These are phyloP conservation scores for Agrotis clavis DNA, from an alignment of 2,888 invertebrate genomes.

Conservation along the genomic window DNA sequence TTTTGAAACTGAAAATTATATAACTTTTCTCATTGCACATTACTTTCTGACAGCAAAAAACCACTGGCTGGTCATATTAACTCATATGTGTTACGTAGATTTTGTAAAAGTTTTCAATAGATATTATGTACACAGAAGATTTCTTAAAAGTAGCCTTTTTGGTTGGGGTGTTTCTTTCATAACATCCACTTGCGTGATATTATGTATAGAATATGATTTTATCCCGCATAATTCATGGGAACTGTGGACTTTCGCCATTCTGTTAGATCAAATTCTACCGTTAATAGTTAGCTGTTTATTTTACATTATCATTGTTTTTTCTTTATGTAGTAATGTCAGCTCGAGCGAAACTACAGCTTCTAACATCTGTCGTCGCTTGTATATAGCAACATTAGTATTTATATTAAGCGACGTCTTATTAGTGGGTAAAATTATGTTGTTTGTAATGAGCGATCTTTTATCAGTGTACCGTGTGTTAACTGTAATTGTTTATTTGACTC, in stretches of 20 bases:
- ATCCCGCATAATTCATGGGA: background rate
- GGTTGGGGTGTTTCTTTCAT: conserved; percentile 20
- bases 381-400: conserved; percentile 2
- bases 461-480: background rate
- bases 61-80: conserved; percentile 9
- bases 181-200: background rate
- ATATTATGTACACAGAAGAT: conserved; percentile 4
- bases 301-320: background rate
- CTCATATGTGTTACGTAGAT: conserved; percentile 19
- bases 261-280: background rate
- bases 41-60: conserved; percentile 8
- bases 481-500: background rate
- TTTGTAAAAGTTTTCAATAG: conserved; percentile 18
- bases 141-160: conserved; percentile 6
- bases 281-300: background rate
- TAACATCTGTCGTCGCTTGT: background rate
- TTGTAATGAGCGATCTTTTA: background rate
- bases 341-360: background rate
- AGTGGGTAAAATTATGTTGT: background rate
- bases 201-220: background rate
- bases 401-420: background rate
- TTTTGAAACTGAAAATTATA: background rate
- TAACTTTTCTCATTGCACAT: accelerated
- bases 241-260: background rate
- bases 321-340: background rate